Evolutionary conservation across 2,113 vertebrate genomes (phyloP).

Genomic region (Romanogobio albipinnatus): DNA sequence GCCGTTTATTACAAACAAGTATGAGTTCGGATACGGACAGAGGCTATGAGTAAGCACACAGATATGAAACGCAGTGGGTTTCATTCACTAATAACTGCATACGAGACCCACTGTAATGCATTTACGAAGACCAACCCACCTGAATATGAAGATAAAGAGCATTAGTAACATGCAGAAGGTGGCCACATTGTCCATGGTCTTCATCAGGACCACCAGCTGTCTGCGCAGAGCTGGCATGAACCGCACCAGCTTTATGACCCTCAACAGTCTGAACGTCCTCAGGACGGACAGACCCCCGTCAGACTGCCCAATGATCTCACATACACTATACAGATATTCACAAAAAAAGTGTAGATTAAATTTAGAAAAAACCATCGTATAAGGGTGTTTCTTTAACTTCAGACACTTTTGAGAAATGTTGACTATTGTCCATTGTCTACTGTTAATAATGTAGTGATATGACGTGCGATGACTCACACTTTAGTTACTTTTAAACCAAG

Average conservation of each 20-base stretch:
- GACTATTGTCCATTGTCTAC: too few relatives aligned
- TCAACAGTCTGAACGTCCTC: constrained; percentile 92
- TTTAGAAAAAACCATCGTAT: not conserved
- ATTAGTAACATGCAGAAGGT: constrained; percentile 99
- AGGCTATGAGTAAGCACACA: not conserved
- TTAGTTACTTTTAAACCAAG: too few relatives aligned
- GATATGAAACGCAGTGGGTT: not conserved
- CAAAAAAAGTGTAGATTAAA: not conserved
- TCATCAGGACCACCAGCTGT: constrained; percentile 98
- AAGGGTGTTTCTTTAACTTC: too few relatives aligned
- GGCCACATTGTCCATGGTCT: constrained; percentile 99
- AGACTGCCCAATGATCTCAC: constrained; percentile 95
- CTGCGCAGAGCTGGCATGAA: constrained; percentile 96
- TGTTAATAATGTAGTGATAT: too few relatives aligned
- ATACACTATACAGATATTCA: constrained; percentile 80
- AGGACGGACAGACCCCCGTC: constrained; percentile 94
- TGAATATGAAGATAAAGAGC: constrained; percentile 99
- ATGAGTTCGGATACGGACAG: not conserved
- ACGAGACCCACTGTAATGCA: not conserved
- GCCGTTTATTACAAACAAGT: not conserved
- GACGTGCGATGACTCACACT: too few relatives aligned
- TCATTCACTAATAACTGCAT: not conserved
- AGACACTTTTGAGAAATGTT: too few relatives aligned
- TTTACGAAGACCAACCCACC: constrained; percentile 69
- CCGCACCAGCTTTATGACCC: constrained; percentile 95